Conservation (phyloP, 1,140 invertebrate genomes). For the Aphidius gifuensis region DNA sequence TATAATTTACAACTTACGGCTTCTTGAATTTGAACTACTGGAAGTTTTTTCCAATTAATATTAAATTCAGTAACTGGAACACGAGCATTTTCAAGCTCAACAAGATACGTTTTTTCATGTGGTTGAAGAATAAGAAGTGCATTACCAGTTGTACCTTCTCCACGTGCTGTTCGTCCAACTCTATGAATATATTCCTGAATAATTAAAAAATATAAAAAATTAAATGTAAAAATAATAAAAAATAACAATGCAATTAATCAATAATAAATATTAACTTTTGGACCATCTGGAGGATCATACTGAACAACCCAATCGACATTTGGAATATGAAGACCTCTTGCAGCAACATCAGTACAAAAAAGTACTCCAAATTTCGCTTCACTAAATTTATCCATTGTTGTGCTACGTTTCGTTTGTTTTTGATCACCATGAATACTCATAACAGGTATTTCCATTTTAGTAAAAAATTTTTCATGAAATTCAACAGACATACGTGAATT, state of each 20-base stretch:
- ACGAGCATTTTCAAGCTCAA: constrained; percentile 89
- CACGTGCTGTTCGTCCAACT: constrained; percentile 95
- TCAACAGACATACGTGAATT: constrained; percentile 98
- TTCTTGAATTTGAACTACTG: constrained; percentile 90
- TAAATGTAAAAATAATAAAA: too few species aligned
- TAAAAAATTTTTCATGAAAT: constrained; percentile 93
- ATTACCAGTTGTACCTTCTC: constrained; percentile 85
- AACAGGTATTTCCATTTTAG: constrained; percentile 98
- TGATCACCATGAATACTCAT: constrained; percentile 97
- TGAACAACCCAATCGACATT: constrained; percentile 99
- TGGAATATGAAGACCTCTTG: constrained; percentile 95
- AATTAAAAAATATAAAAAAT: constrained; percentile 18
- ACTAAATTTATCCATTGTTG: constrained; percentile 98
- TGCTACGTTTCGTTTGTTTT: constrained; percentile 95
- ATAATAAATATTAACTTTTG: constrained; percentile 64
- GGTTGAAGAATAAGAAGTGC: constrained; percentile 91
- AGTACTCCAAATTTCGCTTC: constrained; percentile 90
- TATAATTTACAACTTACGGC: constrained; percentile 62
- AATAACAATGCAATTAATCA: too few species aligned
- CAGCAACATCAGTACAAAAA: constrained; percentile 97
- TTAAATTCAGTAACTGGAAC: constrained; percentile 97
- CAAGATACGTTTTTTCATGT: constrained; percentile 93
- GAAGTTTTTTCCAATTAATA: constrained; percentile 96
- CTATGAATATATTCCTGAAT: constrained; percentile 84
- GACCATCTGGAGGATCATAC: constrained; percentile 98